Conservation (phyloP, 2,888 invertebrate genomes). For the Drosophila gaucha region DNA sequence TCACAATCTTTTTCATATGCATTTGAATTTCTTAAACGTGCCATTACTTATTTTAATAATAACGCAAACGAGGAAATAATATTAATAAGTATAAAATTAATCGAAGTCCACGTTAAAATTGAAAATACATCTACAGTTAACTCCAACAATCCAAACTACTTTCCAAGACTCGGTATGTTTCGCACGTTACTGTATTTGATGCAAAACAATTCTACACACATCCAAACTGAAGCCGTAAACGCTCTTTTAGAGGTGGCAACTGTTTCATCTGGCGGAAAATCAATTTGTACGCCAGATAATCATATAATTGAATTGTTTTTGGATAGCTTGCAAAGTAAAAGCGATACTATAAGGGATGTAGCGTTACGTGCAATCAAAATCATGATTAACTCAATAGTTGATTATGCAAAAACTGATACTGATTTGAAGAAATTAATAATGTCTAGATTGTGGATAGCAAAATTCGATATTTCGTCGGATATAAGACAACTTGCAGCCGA, state of each 20-base stretch:
- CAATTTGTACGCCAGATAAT: constrained; percentile 87
- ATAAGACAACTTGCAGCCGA: constrained; percentile 88
- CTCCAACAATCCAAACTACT: constrained; percentile 89
- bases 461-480: constrained; percentile 91
- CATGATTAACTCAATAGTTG: constrained; percentile 87
- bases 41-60: constrained; percentile 85
- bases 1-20: constrained; percentile 93
- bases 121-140: constrained; percentile 83
- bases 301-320: constrained; percentile 92
- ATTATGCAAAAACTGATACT: constrained; percentile 25
- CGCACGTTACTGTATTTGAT: constrained; percentile 91
- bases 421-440: constrained; percentile 86
- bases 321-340: constrained; percentile 90
- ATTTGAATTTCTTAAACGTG: constrained; percentile 91
- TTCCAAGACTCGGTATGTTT: constrained; percentile 94
- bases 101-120: constrained; percentile 90
- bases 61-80: constrained; percentile 86
- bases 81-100: constrained; percentile 87
- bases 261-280: constrained; percentile 89
- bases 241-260: constrained; percentile 93
- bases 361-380: constrained; percentile 90
- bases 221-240: constrained; percentile 91
- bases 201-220: constrained; percentile 89
- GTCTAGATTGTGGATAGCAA: constrained; percentile 92
- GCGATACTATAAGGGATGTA: constrained; percentile 91